Percentiles rank a stretch among this genome's conserved stretches.
Evolutionary conservation across 1,140 invertebrate genomes (phyloP).

Genomic region (Himalopsyche phryganea): DNA sequence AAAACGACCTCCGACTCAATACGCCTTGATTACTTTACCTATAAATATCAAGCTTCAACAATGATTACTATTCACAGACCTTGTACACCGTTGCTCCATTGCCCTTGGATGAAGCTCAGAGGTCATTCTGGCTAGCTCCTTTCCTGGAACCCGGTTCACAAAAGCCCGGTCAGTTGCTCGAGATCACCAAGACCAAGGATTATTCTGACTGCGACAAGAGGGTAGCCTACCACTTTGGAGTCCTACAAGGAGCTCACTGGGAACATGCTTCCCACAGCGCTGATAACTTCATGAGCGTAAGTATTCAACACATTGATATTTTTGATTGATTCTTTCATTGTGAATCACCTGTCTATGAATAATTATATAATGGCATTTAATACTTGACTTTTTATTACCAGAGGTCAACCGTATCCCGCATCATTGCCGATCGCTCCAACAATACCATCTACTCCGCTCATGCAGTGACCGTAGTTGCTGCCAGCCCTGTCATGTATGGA

Average conservation of each 20-base stretch:
- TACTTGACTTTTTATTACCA: constrained; percentile 31
- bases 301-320: constrained; percentile 12
- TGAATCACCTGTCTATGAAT: constrained; percentile 7
- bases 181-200: constrained; percentile 66
- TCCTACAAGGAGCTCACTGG: constrained; percentile 50
- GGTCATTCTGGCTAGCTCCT: constrained; percentile 52
- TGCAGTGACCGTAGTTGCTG: constrained; percentile 55
- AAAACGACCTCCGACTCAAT: no score
- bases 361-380: neutral
- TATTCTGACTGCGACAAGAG: constrained; percentile 61
- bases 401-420: constrained; percentile 53
- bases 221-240: constrained; percentile 59
- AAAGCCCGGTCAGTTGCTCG: constrained; percentile 50
- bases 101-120: constrained; percentile 47
- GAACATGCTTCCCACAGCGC: constrained; percentile 54
- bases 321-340: neutral
- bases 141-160: constrained; percentile 39
- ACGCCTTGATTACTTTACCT: no score
- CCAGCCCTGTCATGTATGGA: constrained; percentile 52
- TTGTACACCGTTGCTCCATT: constrained; percentile 61
- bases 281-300: constrained; percentile 50
- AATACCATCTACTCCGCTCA: constrained; percentile 62
- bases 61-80: constrained; percentile 49
- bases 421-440: constrained; percentile 51
- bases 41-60: no score